A percentile compares a stretch with the other conserved stretches of the same genome.
Conservation (phyloP, 2,113 vertebrate genomes). For the Gracilinanus agilis region DNA sequence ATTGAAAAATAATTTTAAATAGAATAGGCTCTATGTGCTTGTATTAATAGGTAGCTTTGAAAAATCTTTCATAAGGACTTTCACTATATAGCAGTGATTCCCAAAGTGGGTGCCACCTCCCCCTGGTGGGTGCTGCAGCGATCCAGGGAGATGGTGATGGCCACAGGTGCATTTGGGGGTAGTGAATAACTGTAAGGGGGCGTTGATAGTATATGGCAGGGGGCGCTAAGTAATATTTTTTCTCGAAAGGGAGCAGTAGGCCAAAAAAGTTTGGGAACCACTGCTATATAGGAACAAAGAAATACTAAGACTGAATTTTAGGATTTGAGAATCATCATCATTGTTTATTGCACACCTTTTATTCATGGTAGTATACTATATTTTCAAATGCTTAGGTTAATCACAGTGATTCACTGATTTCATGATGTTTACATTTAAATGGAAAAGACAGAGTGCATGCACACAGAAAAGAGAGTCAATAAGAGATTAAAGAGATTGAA, state of each 20-base stretch:
- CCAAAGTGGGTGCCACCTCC: too few relatives aligned
- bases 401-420: neutral
- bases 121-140: too few relatives aligned
- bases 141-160: too few relatives aligned
- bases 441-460: neutral
- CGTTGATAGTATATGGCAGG: too few relatives aligned
- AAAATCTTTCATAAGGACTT: neutral
- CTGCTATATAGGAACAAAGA: neutral
- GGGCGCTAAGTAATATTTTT: too few relatives aligned
- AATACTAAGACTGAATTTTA: neutral
- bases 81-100: too few relatives aligned
- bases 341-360: neutral
- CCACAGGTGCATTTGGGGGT: too few relatives aligned
- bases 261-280: too few relatives aligned
- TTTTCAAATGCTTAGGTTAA: neutral
- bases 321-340: neutral
- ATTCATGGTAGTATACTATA: neutral
- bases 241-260: too few relatives aligned
- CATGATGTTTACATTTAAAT: neutral
- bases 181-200: too few relatives aligned
- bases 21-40: too few relatives aligned
- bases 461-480: neutral
- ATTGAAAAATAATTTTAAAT: neutral
- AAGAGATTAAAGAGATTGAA: neutral
- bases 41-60: too few relatives aligned